Evolutionary conservation across 2,797 vertebrate species (phyloP).

Genomic region (Takifugu ocellatus): DNA sequence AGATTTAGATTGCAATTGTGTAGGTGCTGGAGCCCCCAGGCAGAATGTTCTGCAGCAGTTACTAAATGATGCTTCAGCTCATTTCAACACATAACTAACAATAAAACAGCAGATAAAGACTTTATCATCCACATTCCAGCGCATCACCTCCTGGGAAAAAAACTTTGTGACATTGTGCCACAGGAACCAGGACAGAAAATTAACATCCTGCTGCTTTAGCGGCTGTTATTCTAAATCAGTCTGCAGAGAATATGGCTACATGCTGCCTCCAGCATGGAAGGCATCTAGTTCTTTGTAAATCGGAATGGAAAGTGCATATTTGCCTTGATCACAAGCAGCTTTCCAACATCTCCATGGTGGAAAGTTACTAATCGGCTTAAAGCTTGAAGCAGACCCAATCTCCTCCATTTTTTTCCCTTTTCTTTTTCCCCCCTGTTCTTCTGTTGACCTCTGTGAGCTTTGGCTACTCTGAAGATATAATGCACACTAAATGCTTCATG

Average conservation of each 20-base stretch:
- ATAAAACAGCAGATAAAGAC: no score
- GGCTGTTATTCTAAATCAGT: no score
- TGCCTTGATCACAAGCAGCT: constrained; percentile 61
- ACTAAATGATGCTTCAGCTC: no score
- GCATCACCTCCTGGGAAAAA: no score
- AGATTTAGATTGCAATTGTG: no score
- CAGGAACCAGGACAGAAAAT: no score
- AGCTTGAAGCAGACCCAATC: constrained; percentile 45
- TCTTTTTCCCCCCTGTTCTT: constrained; percentile 7
- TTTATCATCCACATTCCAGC: no score
- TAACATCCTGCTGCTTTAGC: no score
- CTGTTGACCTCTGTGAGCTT: constrained; percentile 37
- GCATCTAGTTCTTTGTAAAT: constrained; percentile 34
- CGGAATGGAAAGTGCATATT: constrained; percentile 49
- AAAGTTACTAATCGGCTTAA: constrained; percentile 75
- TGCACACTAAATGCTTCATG: constrained; percentile 35
- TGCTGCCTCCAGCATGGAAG: constrained; percentile 37
- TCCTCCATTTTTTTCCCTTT: constrained; percentile 49
- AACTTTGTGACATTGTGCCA: no score
- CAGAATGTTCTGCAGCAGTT: no score
- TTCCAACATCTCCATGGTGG: constrained; percentile 61
- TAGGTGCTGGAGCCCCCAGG: no score
- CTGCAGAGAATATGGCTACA: background rate
- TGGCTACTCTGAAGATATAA: constrained; percentile 50
- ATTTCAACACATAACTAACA: no score